Base-by-base conservation (phyloP, 2,113 vertebrate species). In the Eira barbara region DNA sequence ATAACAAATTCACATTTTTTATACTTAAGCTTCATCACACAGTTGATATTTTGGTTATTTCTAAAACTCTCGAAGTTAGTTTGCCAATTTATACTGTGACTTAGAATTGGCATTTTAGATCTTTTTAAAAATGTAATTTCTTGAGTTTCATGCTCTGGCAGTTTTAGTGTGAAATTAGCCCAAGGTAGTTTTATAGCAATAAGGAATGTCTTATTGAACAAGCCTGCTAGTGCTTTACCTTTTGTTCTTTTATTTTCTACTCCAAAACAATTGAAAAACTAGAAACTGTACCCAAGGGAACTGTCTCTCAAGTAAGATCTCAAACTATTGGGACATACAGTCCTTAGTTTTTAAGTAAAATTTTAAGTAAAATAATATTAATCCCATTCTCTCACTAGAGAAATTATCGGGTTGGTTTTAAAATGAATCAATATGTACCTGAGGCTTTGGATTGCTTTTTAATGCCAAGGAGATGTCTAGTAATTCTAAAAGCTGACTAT, bases 161-260 rank as follows among this genome's bases (percentile, higher is more conserved):
- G 63, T 73, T 97, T 98, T 92, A 96, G 80, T 79, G 92, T 97
- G 45, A 59, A 97, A 98, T 94, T 97, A 97, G 93, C 94, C 90
- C 80, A 84, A 88, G 92, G 80, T 95, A 92, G 84, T 74, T 97
- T 96, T 96, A 67, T 27, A 95, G 93, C 93, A 94, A 81, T 96
- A 89, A 96, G 57, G 31, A 45, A 36, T 94, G 27, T 92, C 95
- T 84, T 95, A 63, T 45, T 95, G 71, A 91, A 96, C 76, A 94
- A 98, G 7, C 15, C 80, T 97, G 76, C 82, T 95, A 65, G 55
- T 94, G 65, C 65, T 94, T 96, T 91, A 85, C 55, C 34, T 96
- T 76, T 91, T 90, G 76, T 84, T 91, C 49, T 91, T 95, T 91
- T 96, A 97, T 94, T 97, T 93, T 42, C 76, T 87, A 73, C 84